Base-by-base conservation (phyloP, 2,797 vertebrate genomes). In the Leptodactylus fallax region DNA sequence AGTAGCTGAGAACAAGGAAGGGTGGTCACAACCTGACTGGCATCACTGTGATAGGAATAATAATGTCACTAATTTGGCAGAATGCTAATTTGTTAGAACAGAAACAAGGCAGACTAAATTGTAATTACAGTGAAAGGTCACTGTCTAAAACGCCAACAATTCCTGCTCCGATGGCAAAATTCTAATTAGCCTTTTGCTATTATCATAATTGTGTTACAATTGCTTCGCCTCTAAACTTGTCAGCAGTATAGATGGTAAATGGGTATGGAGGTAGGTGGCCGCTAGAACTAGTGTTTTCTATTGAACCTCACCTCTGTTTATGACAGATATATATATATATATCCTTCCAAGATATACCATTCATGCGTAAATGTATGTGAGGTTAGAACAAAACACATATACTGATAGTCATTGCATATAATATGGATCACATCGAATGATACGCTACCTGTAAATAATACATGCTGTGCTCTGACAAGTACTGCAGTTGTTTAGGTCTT, bases 391-490 rank as follows among this genome's bases (percentile, higher is more conserved):
- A 63, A n/a, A 19, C 16, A 71, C 27, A 27, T 69, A 1, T 45
- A 45, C n/a, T n/a, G n/a, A 67, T 67, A 14, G 23, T 67, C 27
- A 11, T 14, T 36, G 36, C 36, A 36, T 36, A 27, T 16, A 56
- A 60, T 45, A 79, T 17, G 27, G 19, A 58, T 47, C 36, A 14
- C 74, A 36, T 21, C 21, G 0, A 0, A 11, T 23, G 23, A 81
- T 0, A 78, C 61, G 56, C 93, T 97, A 99, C 98, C 98, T 99
- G 97, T 99, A 99, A 91, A 99, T 99, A 95, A 99, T 98, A 94
- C 98, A 99, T n/a, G 98, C 98, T 0, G 97, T 99, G 95, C 97
- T 99, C 95, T 98, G 98, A 87, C 98, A 99, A 90, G 97, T 98
- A 87, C 97, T 93, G 94, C 98, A 99, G 91, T 99, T 98, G 96